These are phyloP conservation scores for Dasypogon diadema DNA, from an alignment of 2,888 invertebrate genomes.

Conservation along the genomic window DNA sequence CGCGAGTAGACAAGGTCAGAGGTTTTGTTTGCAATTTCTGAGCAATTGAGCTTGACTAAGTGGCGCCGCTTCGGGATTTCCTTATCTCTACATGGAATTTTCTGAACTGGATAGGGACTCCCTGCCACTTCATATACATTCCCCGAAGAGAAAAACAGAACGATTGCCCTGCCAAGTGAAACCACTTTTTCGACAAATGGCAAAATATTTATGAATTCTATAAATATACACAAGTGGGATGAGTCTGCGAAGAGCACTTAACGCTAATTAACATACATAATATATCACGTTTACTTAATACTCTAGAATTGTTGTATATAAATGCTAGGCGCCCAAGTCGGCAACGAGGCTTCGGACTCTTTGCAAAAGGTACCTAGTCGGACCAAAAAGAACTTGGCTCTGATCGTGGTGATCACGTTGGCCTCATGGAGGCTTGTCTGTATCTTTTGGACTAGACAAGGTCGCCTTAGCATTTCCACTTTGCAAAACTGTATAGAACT, in stretches of 20 bases:
- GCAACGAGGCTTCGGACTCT: constrained; percentile 3
- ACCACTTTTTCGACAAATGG: constrained; percentile 10
- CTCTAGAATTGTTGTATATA: constrained; percentile 14
- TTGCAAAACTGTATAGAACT: constrained; percentile 60
- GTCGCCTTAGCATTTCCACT: constrained; percentile 60
- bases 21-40: too few relatives aligned
- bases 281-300: constrained; percentile 48
- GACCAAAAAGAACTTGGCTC: neutral
- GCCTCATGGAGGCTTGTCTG: constrained; percentile 62
- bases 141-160: too few relatives aligned
- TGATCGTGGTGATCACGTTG: neutral
- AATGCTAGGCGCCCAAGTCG: constrained; percentile 8
- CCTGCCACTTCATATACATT: too few relatives aligned
- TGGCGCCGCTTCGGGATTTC: too few relatives aligned
- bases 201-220: constrained; percentile 49
- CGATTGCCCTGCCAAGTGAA: too few relatives aligned
- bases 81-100: too few relatives aligned
- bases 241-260: constrained; percentile 1
- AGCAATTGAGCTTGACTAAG: too few relatives aligned
- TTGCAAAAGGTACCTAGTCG: constrained; percentile 4
- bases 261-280: constrained; percentile 28
- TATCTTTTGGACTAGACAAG: constrained; percentile 62
- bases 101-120: too few relatives aligned
- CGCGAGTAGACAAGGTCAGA: neutral
- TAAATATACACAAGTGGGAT: constrained; percentile 47